These are phyloP conservation scores for Dysidea cf. avara DNA, from an alignment of 37 sponge, comb jelly and placozoan species.

Conservation along the genomic window DNA sequence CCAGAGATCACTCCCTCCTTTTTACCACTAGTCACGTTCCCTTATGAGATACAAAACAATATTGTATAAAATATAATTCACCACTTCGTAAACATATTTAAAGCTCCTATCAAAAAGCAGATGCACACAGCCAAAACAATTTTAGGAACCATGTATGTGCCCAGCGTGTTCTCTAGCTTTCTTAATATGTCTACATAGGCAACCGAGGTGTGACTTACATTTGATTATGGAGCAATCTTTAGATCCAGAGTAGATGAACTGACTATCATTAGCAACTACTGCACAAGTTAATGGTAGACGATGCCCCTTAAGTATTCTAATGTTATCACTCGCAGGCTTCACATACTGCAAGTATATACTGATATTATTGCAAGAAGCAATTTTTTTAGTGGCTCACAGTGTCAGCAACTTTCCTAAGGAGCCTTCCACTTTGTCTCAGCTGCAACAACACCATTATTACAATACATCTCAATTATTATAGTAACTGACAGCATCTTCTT, in stretches of 20 bases:
- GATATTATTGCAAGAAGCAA: not conserved
- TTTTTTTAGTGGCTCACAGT: slow-evolving; percentile 21
- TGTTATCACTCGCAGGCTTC: slow-evolving; percentile 40
- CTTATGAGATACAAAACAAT: slow-evolving; percentile 23
- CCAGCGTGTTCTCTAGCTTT: too few relatives aligned
- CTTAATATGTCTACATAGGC: too few relatives aligned
- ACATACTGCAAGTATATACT: slow-evolving; percentile 35
- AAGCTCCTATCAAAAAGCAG: too few relatives aligned
- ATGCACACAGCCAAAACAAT: not conserved
- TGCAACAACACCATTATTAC: not conserved
- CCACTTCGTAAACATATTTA: not conserved
- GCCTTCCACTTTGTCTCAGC: slow-evolving; percentile 67
- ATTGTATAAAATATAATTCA: not conserved
- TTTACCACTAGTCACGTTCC: slow-evolving; percentile 56
- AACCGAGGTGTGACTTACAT: slow-evolving; percentile 56
- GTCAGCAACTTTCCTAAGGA: slow-evolving; percentile 73
- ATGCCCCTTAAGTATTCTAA: slow-evolving; percentile 64
- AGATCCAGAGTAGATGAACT: slow-evolving; percentile 69
- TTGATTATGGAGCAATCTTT: slow-evolving; percentile 92
- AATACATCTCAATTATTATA: not conserved
- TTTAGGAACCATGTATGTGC: not conserved
- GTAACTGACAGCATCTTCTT: slow-evolving; percentile 74
- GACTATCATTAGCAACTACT: slow-evolving; percentile 65
- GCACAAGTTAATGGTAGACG: slow-evolving; percentile 83
- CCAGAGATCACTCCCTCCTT: slow-evolving; percentile 59